These are phyloP conservation scores for Osmoderma eremita DNA, from an alignment of 2,888 invertebrate genomes.

Conservation along the genomic window DNA sequence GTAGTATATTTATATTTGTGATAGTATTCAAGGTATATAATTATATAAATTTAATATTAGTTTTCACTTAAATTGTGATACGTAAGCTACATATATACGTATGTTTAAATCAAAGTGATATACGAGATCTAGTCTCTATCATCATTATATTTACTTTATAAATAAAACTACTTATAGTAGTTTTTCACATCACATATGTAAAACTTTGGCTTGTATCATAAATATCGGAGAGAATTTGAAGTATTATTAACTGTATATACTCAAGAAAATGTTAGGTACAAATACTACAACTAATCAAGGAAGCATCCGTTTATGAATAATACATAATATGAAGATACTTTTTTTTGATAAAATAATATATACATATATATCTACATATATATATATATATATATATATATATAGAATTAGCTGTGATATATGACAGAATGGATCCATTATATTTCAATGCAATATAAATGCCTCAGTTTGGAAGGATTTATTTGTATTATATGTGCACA, in stretches of 20 bases:
- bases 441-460: not conserved
- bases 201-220: not conserved
- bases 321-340: constrained; percentile 4
- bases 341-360: constrained; percentile 16
- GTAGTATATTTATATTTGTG: too few species aligned
- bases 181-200: not conserved
- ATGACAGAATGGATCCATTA: constrained; percentile 35
- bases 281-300: constrained; percentile 2
- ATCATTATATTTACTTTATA: not conserved
- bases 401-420: constrained; percentile 53
- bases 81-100: too few species aligned
- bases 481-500: constrained; percentile 34
- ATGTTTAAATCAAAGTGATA: not conserved
- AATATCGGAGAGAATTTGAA: not conserved
- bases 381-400: constrained; percentile 17
- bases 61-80: too few species aligned
- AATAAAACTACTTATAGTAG: not conserved
- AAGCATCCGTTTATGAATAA: not conserved
- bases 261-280: constrained; percentile 11
- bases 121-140: not conserved
- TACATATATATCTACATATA: too few species aligned
- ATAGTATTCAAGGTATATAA: too few species aligned
- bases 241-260: constrained; percentile 9
- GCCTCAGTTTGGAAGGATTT: constrained; percentile 19
- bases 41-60: too few species aligned